A percentile compares a stretch with the other conserved stretches of the same genome.
Evolutionary conservation across 2,888 invertebrate species (phyloP).

Genomic region (Limenitis camilla): DNA sequence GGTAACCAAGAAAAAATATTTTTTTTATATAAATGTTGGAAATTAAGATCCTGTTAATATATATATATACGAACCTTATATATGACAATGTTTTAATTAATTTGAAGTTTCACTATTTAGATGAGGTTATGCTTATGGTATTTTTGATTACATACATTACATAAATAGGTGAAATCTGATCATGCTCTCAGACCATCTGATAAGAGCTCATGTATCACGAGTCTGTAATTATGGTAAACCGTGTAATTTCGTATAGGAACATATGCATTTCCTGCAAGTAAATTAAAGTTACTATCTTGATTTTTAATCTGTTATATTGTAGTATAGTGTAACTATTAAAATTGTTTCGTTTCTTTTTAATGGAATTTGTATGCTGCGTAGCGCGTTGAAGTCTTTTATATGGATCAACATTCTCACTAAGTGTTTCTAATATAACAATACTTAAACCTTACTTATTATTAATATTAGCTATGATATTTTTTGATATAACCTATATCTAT

Average conservation of each 20-base stretch:
- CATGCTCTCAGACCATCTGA: neutral
- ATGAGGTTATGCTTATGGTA: too few relatives aligned
- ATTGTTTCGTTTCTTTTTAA: too few relatives aligned
- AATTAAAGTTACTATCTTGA: constrained; percentile 1
- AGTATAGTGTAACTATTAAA: too few relatives aligned
- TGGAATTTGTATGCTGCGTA: neutral
- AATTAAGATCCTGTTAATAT: too few relatives aligned
- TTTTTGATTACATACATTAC: neutral
- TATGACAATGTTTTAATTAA: too few relatives aligned
- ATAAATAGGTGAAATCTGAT: neutral
- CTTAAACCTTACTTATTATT: too few relatives aligned
- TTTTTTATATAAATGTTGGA: too few relatives aligned
- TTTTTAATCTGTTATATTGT: neutral
- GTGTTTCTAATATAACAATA: neutral
- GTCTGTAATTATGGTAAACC: constrained; percentile 1
- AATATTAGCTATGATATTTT: too few relatives aligned
- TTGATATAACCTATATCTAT: too few relatives aligned
- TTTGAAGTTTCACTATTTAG: too few relatives aligned
- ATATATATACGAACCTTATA: too few relatives aligned
- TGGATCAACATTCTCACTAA: constrained; percentile 3
- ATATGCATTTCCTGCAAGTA: neutral
- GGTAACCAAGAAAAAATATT: too few relatives aligned
- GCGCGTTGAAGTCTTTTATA: constrained; percentile 17
- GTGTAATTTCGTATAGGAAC: neutral
- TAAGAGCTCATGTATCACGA: constrained; percentile 3